Conservation (phyloP, 2,888 invertebrate genomes). For the Chrysotoxum bicinctum region DNA sequence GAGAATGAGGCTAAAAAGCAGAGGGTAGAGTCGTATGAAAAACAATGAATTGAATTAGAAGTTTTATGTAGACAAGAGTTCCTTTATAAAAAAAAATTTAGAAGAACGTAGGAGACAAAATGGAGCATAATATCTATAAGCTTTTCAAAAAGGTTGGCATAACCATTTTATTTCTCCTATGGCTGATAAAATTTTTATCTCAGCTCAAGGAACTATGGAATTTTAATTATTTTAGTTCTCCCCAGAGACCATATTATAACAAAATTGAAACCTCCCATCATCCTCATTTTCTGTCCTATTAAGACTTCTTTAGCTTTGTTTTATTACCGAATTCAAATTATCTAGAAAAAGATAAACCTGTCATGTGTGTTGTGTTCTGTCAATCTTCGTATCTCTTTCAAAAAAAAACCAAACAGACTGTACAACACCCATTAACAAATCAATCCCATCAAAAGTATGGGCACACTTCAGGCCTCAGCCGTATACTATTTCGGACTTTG, state of each 20-base stretch:
- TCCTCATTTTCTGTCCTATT: neutral
- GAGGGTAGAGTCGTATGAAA: no score
- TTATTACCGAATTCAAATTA: conserved; percentile 36
- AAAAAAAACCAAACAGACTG: conserved; percentile 2
- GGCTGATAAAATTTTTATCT: neutral
- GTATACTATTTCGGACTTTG: conserved; percentile 2
- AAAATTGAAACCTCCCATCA: neutral
- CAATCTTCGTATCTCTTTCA: conserved; percentile 10
- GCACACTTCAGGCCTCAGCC: conserved; percentile 44
- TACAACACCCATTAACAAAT: conserved; percentile 30
- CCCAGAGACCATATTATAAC: neutral
- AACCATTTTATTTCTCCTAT: no score
- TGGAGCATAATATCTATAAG: no score
- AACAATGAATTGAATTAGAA: no score
- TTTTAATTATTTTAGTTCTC: neutral
- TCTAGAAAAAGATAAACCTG: conserved; percentile 8
- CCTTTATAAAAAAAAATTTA: no score
- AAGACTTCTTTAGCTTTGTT: neutral
- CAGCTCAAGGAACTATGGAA: no score
- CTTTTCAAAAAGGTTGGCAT: no score
- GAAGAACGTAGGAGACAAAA: no score
- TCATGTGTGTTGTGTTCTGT: neutral
- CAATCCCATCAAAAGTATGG: conserved; percentile 7
- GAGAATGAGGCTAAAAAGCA: no score
- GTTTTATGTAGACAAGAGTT: no score